Base-by-base conservation (phyloP, 1,140 invertebrate genomes). In the Drosophila cardini region DNA sequence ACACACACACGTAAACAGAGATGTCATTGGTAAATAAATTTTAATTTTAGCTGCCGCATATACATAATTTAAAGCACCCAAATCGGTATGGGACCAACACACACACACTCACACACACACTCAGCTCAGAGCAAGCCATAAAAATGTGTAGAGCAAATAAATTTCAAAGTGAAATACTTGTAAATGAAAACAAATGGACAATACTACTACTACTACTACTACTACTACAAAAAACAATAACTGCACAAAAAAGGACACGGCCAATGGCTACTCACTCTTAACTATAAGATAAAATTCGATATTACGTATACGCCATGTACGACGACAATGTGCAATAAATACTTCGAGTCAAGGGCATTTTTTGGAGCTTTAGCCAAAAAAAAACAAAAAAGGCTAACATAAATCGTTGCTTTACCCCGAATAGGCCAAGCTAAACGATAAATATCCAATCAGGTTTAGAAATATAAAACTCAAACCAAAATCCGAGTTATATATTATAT, bases 151-250 rank as follows among this genome's bases (percentile, higher is more conserved):
- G 62, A 76, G 65, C 62, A 87, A 89, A 87, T 89, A 87, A 83
- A 87, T 87, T 87, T 79, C 78, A 89, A 69, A 87, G 84, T 80
- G 83, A 89, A 87, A 87, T 87, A 87, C 83, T 87, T 87, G 83
- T 83, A 89, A 87, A 87, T 87, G 83, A 87, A 87, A 87, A 87
- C 83, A 87, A 87, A 87, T 87, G 84, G 86, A 76, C 76, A 53
- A 65, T 72, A 72, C 46, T 26, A 26, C 1, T 26, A 63, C 36
- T n/a, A n/a, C n/a, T n/a, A n/a, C n/a, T n/a, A n/a, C n/a, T n/a
- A n/a, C n/a, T n/a, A n/a, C n/a, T n/a, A 63, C 46, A 55, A 26
- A 63, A 43, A 77, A 87, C 79, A 86, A 78, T 78, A 62, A 58
- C 64, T 67, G 65, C 48, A 62, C n/a, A n/a, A n/a, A 48, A 61